These are phyloP conservation scores for Amniataba percoides DNA, from an alignment of 2,797 vertebrate genomes.

Conservation along the genomic window DNA sequence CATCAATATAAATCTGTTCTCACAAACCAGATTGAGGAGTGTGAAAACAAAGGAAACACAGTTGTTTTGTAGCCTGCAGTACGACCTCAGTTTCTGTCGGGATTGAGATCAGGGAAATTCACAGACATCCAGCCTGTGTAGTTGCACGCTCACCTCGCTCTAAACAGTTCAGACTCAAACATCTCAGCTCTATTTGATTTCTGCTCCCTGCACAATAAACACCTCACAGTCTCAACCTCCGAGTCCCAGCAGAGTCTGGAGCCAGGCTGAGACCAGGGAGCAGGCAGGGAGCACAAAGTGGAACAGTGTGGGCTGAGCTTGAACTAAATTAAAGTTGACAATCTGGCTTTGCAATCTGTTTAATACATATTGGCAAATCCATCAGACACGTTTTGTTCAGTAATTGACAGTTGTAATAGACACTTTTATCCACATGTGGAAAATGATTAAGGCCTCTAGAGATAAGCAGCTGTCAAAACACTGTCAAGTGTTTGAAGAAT, in stretches of 20 bases:
- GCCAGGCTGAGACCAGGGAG: constrained; percentile 25
- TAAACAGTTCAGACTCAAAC: constrained; percentile 27
- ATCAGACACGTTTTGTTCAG: constrained; percentile 39
- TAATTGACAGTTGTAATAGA: constrained; percentile 48
- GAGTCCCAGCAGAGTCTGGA: constrained; percentile 38
- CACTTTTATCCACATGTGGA: constrained; percentile 26
- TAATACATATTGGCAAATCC: constrained; percentile 57
- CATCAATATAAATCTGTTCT: neutral
- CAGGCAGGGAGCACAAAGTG: constrained; percentile 41
- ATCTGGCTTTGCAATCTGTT: constrained; percentile 53
- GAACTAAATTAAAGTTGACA: constrained; percentile 56
- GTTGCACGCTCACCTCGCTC: constrained; percentile 18
- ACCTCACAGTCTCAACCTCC: constrained; percentile 19
- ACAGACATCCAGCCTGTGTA: neutral
- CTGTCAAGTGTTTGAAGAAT: constrained; percentile 7
- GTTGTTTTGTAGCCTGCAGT: neutral
- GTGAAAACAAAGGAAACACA: constrained; percentile 5
- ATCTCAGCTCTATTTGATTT: constrained; percentile 21
- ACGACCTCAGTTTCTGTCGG: constrained; percentile 10
- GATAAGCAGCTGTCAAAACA: constrained; percentile 19
- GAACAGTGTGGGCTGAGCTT: constrained; percentile 43
- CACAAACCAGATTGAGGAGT: constrained; percentile 2
- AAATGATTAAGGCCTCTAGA: constrained; percentile 26
- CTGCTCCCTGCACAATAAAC: constrained; percentile 29
- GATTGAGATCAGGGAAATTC: no score